Base-by-base conservation (phyloP, 2,113 vertebrate species). In the Porphyrio hochstetteri region DNA sequence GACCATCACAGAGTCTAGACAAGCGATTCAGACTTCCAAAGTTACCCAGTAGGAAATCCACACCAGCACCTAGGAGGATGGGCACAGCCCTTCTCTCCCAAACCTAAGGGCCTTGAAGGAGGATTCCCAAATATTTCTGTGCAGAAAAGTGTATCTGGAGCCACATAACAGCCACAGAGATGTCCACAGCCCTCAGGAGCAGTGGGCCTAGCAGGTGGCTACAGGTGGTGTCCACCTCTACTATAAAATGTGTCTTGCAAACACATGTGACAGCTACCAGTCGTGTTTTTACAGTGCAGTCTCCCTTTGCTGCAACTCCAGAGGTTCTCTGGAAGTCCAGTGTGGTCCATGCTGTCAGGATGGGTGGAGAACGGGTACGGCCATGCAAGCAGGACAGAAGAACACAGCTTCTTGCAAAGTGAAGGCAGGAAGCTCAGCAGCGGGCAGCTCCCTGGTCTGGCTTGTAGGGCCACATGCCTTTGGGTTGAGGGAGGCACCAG, bases 381-480 rank as follows among this genome's bases (percentile, higher is more conserved):
- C 44, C 46, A 59, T 1, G 3, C 1, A 0, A 57, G 40, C 25
- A 15, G 64, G 29, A 50, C 0, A 0, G 15, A 31, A 16, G 5
- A 74, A 27, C 1, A 0, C 0, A 0, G 38, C 36, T 42, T n/a
- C 44, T 65, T 27, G 16, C 52, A 9, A 33, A 17, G 67, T 0
- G 8, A 10, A 40, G 27, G 68, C 38, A 56, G 67, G 56, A 31
- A n/a, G 33, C 36, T 5, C 1, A 2, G 31, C 67, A 2, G 2
- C 0, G 7, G 38, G 56, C 74, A 75, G 20, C 38, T 55, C 23
- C 57, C 53, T 1, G 3, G 16, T 16, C 24, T 17, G 55, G 13
- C 36, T 24, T 9, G 29, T 23, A 76, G 50, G 75, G 36, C 38
- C 63, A 14, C 2, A 0, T 1, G 1, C 40, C 4, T 0, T 52